phyloP scores from a whole-genome alignment of 2,113 vertebrate species.

The Lynx canadensis region DNA sequence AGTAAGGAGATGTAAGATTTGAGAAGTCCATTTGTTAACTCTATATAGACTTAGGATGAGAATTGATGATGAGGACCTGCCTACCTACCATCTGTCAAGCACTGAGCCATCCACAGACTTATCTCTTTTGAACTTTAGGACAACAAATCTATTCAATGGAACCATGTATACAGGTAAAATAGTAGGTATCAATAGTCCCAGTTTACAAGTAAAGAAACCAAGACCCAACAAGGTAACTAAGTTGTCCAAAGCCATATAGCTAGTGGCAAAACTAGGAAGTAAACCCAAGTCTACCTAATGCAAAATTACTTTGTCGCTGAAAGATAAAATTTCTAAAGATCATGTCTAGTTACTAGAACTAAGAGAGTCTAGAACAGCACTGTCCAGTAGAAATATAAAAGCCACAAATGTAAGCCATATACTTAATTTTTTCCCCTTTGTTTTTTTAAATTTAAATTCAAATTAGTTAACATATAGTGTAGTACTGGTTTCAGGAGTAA shows the following conservation, averaged over 20 bases:
- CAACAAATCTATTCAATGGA: background rate
- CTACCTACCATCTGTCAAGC: background rate
- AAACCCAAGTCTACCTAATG: background rate
- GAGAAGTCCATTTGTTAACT: background rate
- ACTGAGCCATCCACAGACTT: background rate
- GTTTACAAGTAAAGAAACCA: background rate
- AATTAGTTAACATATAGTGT: too few relatives aligned
- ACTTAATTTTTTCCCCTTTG: background rate
- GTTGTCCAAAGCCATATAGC: background rate
- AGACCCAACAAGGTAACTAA: background rate
- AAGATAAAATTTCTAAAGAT: background rate
- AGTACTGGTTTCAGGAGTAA: too few relatives aligned
- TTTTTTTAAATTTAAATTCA: too few relatives aligned
- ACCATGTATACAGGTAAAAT: background rate
- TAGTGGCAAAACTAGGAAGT: background rate
- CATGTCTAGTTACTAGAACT: background rate
- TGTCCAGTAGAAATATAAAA: background rate
- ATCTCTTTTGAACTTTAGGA: background rate
- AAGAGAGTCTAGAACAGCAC: background rate
- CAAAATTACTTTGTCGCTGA: background rate
- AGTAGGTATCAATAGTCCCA: background rate
- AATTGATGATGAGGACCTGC: background rate
- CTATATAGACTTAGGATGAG: background rate
- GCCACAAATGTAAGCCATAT: background rate
- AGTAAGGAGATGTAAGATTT: background rate